phyloP scores from a whole-genome alignment of 1,140 invertebrate species.

The Drosophila ercepeae region DNA sequence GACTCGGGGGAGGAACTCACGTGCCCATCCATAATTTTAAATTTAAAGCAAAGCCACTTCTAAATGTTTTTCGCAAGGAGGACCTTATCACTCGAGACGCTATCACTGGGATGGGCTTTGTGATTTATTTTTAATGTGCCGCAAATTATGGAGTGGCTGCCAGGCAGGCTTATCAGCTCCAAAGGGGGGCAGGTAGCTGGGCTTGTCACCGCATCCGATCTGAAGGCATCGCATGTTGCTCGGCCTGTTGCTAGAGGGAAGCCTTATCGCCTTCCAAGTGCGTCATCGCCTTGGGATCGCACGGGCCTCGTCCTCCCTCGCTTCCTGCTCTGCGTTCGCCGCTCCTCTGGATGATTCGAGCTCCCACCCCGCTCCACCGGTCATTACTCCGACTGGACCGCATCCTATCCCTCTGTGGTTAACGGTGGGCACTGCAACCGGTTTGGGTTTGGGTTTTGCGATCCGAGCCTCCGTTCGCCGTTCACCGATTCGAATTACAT shows the following conservation, averaged over 20 bases:
- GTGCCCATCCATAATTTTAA: conserved; percentile 10
- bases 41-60: conserved; percentile 6
- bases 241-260: conserved; percentile 41
- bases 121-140: conserved; percentile 63
- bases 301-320: conserved; percentile 23
- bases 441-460: neutral
- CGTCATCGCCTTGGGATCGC: conserved; percentile 26
- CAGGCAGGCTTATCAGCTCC: conserved; percentile 1
- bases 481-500: neutral
- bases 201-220: conserved; percentile 30
- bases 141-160: conserved; percentile 36
- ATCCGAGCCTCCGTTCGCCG: neutral
- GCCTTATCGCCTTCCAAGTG: conserved; percentile 39
- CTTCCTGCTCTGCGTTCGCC: neutral
- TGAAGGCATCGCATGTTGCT: conserved; percentile 33
- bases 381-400: neutral
- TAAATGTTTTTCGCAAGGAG: neutral
- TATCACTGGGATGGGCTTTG: conserved; percentile 37
- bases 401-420: neutral
- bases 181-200: conserved; percentile 7
- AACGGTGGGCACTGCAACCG: neutral
- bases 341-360: neutral
- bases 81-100: neutral
- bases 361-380: neutral
- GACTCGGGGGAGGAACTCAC: neutral